Base-by-base conservation (phyloP, 2,888 invertebrate species). In the Quadroppia sp. region DNA sequence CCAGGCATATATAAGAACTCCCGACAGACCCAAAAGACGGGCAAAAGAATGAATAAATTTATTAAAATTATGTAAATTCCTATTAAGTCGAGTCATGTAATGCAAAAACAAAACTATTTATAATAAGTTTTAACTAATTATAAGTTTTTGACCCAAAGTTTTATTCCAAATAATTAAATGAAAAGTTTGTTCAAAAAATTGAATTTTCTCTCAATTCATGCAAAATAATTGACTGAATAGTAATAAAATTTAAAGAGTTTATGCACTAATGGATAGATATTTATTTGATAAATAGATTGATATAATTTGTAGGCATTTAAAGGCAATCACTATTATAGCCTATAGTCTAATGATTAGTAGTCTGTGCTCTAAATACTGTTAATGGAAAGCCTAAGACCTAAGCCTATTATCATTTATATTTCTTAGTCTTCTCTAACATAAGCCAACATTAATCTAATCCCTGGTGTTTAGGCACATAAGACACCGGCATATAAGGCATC, bases 331-430 rank as follows among this genome's bases (percentile, higher is more conserved):
- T 9, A 36, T 36, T 36, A 36, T 4, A 23, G 20, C 2, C 61
- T 61, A 61, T 61, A 61, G 32, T 4, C 30, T 61, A 61, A 61
- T 61, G 61, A 61, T 61, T 61, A 61, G 61, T 61, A 61, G 61
- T 36, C 30, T 17, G 28, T 61, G 61, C 28, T 61, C 61, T 61
- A 32, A 61, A 61, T 53, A 53, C 53, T 53, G 23, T 3, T 53
- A 53, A 53, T 53, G 53, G 53, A 9, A 3, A 23, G 25, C 53
- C 23, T 53, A 53, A 36, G 36, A 61, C 11, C 17, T 32, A 36
- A 28, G 61, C 61, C 61, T 61, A 61, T 61, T 61, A 61, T 61
- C 61, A 61, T 61, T 61, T 61, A 61, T 61, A 61, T 61, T 61
- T 61, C 61, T 61, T 61, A 61, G 61, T 32, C 32, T 61, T 30